phyloP scores from a whole-genome alignment of 2,113 vertebrate genomes.

The Alaudala cheleensis region DNA sequence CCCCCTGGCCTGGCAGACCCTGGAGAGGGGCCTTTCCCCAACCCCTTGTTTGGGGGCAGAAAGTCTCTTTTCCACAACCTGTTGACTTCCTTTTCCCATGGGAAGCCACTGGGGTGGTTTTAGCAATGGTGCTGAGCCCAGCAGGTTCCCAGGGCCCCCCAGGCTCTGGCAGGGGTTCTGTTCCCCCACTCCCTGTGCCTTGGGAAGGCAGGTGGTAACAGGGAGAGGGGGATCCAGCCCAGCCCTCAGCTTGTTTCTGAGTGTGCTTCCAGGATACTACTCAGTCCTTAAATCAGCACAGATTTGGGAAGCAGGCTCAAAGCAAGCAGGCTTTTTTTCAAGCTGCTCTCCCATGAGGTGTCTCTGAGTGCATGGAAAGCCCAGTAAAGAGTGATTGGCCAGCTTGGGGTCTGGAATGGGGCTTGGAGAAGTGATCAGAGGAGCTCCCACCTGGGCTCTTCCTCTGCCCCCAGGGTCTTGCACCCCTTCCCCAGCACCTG shows the following conservation, averaged over 20 bases:
- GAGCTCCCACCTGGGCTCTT: background rate
- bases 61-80: background rate
- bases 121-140: background rate
- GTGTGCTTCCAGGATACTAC: rapidly evolving
- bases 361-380: background rate
- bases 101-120: rapidly evolving
- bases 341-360: background rate
- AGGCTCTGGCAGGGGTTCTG: background rate
- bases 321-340: background rate
- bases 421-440: background rate
- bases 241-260: background rate
- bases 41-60: background rate
- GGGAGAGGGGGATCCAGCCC: background rate
- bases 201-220: background rate
- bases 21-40: background rate
- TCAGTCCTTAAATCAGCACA: rapidly evolving
- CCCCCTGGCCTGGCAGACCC: background rate
- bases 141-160: background rate
- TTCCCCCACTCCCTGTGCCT: background rate
- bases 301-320: background rate
- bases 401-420: background rate
- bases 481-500: background rate
- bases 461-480: background rate
- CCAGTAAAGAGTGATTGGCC: background rate
- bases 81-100: rapidly evolving